Percentiles rank a stretch among this genome's conserved stretches.
Evolutionary conservation across 2,113 vertebrate genomes (phyloP).

Genomic region (Centropus bengalensis): DNA sequence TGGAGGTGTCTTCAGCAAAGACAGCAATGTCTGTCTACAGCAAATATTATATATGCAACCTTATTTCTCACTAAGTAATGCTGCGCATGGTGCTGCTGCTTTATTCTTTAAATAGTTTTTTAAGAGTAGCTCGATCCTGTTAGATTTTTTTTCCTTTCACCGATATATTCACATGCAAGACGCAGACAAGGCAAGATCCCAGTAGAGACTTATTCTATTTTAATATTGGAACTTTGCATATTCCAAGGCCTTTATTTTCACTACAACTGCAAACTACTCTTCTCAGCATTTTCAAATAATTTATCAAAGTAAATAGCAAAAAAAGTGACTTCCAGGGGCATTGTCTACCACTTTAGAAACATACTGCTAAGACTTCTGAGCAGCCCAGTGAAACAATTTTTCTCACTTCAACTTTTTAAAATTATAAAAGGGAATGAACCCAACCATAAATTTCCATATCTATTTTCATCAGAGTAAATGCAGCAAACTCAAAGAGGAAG

Average conservation of each 20-base stretch:
- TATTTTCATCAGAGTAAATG: constrained; percentile 45
- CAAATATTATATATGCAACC: neutral
- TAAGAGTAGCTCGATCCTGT: neutral
- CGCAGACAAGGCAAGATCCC: constrained; percentile 8
- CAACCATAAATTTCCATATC: neutral
- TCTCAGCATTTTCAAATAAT: constrained; percentile 37
- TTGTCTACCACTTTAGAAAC: constrained; percentile 13
- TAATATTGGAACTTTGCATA: constrained; percentile 18
- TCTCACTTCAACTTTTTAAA: neutral
- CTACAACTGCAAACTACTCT: constrained; percentile 25
- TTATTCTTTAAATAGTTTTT: neutral
- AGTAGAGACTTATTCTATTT: neutral
- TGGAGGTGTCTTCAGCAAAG: constrained; percentile 9
- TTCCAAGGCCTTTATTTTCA: neutral
- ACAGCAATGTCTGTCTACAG: neutral
- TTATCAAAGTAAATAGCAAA: constrained; percentile 39
- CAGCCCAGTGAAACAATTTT: neutral
- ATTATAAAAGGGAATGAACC: neutral
- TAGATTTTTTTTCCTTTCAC: neutral
- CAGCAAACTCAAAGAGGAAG: neutral
- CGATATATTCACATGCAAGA: neutral
- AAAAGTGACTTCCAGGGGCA: neutral
- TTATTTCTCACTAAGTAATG: neutral
- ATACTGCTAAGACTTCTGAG: neutral
- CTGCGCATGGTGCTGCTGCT: neutral